phyloP scores from a whole-genome alignment of 92 coral and sea anemone genomes.

The Parazoanthus atlanticus region DNA sequence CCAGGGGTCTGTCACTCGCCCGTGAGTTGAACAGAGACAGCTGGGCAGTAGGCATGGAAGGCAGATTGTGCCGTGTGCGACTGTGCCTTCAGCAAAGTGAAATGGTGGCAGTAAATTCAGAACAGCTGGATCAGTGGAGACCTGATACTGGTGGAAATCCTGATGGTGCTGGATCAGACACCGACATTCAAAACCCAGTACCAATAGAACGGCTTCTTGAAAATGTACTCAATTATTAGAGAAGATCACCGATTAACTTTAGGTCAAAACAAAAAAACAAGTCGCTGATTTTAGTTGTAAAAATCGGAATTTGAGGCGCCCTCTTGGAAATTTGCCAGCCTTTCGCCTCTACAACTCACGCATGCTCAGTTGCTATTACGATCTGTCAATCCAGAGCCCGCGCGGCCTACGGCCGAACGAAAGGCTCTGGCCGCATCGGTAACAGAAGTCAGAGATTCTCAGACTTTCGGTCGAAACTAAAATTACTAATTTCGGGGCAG shows the following conservation, averaged over 20 bases:
- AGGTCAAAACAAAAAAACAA: no score
- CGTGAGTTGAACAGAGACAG: not conserved
- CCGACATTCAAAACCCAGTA: not conserved
- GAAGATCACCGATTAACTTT: not conserved
- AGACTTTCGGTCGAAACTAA: no score
- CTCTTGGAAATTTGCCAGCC: no score
- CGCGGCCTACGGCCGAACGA: no score
- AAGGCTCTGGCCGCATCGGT: no score
- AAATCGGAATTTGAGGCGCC: no score
- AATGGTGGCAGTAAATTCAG: not conserved
- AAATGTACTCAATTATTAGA: not conserved
- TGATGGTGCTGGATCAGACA: not conserved
- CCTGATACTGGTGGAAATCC: not conserved
- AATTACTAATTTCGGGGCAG: no score
- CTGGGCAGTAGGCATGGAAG: not conserved
- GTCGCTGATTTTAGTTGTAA: no score
- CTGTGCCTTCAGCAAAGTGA: not conserved
- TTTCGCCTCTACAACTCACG: no score
- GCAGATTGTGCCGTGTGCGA: not conserved
- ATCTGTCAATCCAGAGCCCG: no score
- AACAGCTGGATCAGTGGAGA: not conserved
- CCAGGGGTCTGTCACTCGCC: constrained; percentile 8
- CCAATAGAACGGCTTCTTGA: not conserved
- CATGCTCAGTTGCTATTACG: no score
- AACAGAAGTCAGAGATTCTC: no score